phyloP scores from a whole-genome alignment of 2,888 invertebrate genomes.

The Macrophya annulata region DNA sequence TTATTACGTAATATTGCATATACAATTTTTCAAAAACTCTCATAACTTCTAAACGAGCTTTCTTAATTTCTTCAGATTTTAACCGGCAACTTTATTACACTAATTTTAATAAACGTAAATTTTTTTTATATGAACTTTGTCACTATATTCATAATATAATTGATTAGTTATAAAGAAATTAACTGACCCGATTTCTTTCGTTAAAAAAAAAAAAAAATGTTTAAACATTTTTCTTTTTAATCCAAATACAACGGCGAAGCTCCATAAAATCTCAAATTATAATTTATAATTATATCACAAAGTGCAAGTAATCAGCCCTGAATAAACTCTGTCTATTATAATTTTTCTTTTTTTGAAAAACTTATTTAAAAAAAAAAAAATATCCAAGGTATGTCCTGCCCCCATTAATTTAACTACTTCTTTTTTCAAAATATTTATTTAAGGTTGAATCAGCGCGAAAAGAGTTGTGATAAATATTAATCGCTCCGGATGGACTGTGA shows the following conservation, averaged over 20 bases:
- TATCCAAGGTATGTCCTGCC: not conserved
- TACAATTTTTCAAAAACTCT: not conserved
- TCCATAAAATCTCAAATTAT: no score
- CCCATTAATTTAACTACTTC: not conserved
- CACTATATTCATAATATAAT: not conserved
- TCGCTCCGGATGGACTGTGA: not conserved
- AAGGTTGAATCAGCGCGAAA: not conserved
- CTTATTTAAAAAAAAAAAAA: no score
- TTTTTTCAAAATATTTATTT: not conserved
- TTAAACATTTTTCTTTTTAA: not conserved
- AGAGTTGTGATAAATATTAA: slow-evolving; percentile 9
- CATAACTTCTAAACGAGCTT: not conserved
- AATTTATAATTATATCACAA: no score
- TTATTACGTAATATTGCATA: no score
- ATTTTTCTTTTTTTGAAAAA: no score
- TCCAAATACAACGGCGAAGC: no score
- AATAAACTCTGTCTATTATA: no score
- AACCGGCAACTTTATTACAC: not conserved
- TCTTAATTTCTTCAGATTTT: not conserved
- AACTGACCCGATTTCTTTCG: not conserved
- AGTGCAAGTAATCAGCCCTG: no score
- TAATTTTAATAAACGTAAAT: not conserved
- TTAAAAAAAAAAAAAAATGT: not conserved
- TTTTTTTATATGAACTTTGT: not conserved
- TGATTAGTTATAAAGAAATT: not conserved